phyloP scores from a whole-genome alignment of 2,113 vertebrate genomes.

The Xenus cinereus region DNA sequence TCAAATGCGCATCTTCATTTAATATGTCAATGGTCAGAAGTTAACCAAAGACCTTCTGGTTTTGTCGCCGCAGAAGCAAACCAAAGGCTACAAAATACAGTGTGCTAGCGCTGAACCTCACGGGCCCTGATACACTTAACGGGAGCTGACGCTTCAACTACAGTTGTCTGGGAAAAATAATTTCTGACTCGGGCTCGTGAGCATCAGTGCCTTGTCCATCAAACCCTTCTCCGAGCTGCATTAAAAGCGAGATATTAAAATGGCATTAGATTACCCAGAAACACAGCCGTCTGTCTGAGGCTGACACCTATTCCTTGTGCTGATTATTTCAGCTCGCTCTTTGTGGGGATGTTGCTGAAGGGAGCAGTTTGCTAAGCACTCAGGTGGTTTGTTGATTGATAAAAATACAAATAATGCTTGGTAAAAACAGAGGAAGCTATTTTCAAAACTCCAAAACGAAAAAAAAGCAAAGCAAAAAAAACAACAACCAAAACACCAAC shows the following conservation, averaged over 20 bases:
- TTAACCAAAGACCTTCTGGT: slow-evolving; percentile 59
- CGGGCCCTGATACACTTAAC: background rate
- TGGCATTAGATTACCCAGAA: slow-evolving; percentile 33
- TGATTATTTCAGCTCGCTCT: slow-evolving; percentile 1
- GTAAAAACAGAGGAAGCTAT: background rate
- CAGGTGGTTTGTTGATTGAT: background rate
- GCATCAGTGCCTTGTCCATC: slow-evolving; percentile 40
- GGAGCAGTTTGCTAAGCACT: background rate
- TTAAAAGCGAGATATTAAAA: slow-evolving; percentile 54
- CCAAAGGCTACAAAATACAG: background rate
- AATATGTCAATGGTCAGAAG: slow-evolving; percentile 67
- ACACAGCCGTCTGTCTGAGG: background rate
- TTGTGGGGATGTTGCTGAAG: background rate
- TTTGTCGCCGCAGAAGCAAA: slow-evolving; percentile 13
- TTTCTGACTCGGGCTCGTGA: background rate
- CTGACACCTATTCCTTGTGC: slow-evolving; percentile 13
- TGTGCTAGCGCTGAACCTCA: slow-evolving; percentile 2
- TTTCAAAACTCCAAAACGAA: background rate
- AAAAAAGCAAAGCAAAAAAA: background rate
- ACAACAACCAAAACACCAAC: too few relatives aligned
- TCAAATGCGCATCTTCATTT: slow-evolving; percentile 71
- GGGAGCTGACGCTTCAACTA: slow-evolving; percentile 20
- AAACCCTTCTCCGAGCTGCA: background rate
- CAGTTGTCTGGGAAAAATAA: slow-evolving; percentile 32
- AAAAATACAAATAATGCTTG: background rate